phyloP scores from a whole-genome alignment of 2,888 invertebrate genomes.

The Leuctra nigra region DNA sequence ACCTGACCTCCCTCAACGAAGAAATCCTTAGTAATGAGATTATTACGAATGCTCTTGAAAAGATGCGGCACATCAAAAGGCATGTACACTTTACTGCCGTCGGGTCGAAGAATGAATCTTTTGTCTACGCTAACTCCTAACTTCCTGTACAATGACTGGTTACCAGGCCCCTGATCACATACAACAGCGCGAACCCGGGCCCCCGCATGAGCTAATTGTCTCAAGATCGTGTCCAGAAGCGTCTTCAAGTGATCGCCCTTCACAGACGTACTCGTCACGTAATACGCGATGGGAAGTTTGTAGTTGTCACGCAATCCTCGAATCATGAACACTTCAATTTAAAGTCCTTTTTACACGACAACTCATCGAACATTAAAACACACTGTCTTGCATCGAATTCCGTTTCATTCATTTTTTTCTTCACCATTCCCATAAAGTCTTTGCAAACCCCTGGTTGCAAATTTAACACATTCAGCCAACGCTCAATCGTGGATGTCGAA shows the following conservation, averaged over 20 bases:
- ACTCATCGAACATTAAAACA: too few species aligned
- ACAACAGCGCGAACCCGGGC: conserved; percentile 11
- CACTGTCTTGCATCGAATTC: too few species aligned
- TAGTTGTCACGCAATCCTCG: conserved; percentile 1
- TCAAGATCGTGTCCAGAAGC: neutral
- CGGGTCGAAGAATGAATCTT: too few species aligned
- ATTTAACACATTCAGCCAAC: too few species aligned
- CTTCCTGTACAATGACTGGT: neutral
- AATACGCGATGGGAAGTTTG: conserved; percentile 13
- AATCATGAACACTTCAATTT: conserved; percentile 18
- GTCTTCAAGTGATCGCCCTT: neutral
- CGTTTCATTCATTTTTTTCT: too few species aligned
- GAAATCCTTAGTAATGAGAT: neutral
- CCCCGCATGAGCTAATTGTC: neutral
- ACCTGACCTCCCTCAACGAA: neutral
- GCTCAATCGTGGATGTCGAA: too few species aligned
- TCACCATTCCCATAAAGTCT: too few species aligned
- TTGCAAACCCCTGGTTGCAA: too few species aligned
- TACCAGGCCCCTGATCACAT: conserved; percentile 18
- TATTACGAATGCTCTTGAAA: conserved; percentile 4
- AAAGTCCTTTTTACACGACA: too few species aligned
- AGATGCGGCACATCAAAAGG: conserved; percentile 6
- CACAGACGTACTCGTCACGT: neutral
- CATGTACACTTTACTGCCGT: conserved; percentile 2
- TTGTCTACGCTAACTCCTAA: neutral